Base-by-base conservation (phyloP, 2,888 invertebrate genomes). In the Hermaeophaga mercurialis region DNA sequence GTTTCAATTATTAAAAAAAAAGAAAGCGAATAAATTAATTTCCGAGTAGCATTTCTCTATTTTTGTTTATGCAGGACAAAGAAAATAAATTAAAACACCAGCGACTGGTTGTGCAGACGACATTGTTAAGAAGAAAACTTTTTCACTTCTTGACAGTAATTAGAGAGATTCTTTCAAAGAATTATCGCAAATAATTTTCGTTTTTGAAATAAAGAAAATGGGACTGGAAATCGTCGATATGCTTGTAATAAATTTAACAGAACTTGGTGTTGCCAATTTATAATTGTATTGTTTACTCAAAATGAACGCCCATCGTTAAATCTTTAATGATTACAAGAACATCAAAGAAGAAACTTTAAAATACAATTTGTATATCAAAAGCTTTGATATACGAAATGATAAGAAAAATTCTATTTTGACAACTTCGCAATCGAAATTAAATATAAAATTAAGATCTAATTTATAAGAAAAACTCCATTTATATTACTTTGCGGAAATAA, bases 131-230 rank as follows among this genome's bases (percentile, higher is more conserved):
- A 3, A 22, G 4, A 6, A 17, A 38, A 38, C 17, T 38, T 38
- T 38, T 38, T 18, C 38, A 38, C 38, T 38, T 14, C 17, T 38
- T 38, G 38, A 17, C 38, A 15, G 38, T 38, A 38, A 38, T 38
- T 38, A 38, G 18, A 38, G 38, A 38, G 38, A 38, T 38, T 15
- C 38, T 38, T 38, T 15, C 17, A 38, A 38, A 18, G 38, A 38
- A 38, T 38, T 38, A 38, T 38, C 38, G 14, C 38, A 38, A 38
- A 38, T 38, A 15, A 38, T 38, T 38, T 38, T 38, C 38, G 38
- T n/a, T 17, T 38, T 38, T 15, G 6, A 17, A 18, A 34, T 15
- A 38, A 9, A 38, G n/a, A 38, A 11, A 38, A 38, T 9, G 9
- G 9, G 28, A 28, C 28, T 9, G n/a, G 9, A 2, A 9, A 28